A percentile compares a stretch with the other conserved stretches of the same genome.
Conservation (phyloP, 2,888 invertebrate genomes). For the Bruchidius siliquastri region DNA sequence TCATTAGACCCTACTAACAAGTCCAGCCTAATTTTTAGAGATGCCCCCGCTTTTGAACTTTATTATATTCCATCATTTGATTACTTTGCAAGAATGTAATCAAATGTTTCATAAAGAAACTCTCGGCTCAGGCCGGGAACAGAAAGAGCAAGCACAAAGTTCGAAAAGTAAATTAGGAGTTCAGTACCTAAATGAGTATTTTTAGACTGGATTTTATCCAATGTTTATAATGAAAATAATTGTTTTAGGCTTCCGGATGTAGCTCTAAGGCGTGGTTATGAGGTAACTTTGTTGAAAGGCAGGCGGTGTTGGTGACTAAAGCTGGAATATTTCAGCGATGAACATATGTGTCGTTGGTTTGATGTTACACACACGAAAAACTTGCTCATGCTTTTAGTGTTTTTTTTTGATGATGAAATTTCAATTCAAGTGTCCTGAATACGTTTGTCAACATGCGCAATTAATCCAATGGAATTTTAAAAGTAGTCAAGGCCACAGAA, state of each 20-base stretch:
- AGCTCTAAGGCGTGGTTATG: neutral
- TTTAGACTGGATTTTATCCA: conserved; percentile 21
- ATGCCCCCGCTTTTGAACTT: conserved; percentile 20
- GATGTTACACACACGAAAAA: too few relatives aligned
- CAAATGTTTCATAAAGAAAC: conserved; percentile 24
- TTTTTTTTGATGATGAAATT: too few relatives aligned
- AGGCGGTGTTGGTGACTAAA: too few relatives aligned
- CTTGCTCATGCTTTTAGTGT: too few relatives aligned
- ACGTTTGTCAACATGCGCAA: too few relatives aligned
- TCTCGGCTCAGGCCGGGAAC: conserved; percentile 12
- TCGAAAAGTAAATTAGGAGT: conserved; percentile 28
- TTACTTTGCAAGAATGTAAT: conserved; percentile 24
- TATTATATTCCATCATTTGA: conserved; percentile 11
- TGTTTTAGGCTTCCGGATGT: conserved; percentile 7
- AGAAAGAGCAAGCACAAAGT: conserved; percentile 12
- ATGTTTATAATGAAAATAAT: conserved; percentile 19
- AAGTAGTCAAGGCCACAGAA: too few relatives aligned
- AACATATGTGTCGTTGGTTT: too few relatives aligned
- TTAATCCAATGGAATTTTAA: too few relatives aligned
- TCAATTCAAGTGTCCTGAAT: too few relatives aligned
- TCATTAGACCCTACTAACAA: conserved; percentile 7
- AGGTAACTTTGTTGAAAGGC: neutral
- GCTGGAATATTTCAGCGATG: too few relatives aligned
- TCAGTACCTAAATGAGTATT: conserved; percentile 24
- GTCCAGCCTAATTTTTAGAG: conserved; percentile 19